A percentile compares a stretch with the other conserved stretches of the same genome.
These are phyloP conservation scores for Agonum fuliginosum DNA, from an alignment of 2,888 invertebrate species.

Conservation along the genomic window DNA sequence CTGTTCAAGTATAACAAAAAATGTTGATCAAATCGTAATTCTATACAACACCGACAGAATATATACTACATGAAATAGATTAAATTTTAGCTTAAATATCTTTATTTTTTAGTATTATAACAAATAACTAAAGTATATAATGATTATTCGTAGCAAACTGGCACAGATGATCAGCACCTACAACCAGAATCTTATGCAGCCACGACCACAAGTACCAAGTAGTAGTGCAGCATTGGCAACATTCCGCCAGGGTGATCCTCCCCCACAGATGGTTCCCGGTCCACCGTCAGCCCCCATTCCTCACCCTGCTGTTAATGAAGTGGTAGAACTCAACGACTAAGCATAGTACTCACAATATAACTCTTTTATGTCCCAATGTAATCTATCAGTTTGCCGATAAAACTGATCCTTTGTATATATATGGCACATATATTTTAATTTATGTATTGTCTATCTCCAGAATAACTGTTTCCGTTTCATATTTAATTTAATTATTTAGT, in stretches of 20 bases:
- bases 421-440: conserved; percentile 31
- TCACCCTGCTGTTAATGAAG: conserved; percentile 26
- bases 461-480: conserved; percentile 6
- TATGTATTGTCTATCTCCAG: conserved; percentile 2
- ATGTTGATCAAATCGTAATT: too few relatives aligned
- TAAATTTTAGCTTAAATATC: too few relatives aligned
- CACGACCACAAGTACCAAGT: not conserved
- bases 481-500: conserved; percentile 29
- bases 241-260: conserved; percentile 14
- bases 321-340: conserved; percentile 53
- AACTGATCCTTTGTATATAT: conserved; percentile 44
- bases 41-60: too few relatives aligned
- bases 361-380: conserved; percentile 14
- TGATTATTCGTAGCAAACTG: conserved; percentile 31
- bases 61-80: too few relatives aligned
- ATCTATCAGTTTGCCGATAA: not conserved
- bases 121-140: not conserved
- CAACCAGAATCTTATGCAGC: conserved; percentile 36
- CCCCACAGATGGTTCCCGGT: not conserved
- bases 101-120: too few relatives aligned
- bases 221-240: conserved; percentile 19
- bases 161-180: conserved; percentile 42
- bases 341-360: not conserved
- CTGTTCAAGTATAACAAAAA: too few relatives aligned
- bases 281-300: conserved; percentile 13